These are phyloP conservation scores for Cuculus canorus DNA, from an alignment of 2,797 vertebrate genomes.

Conservation along the genomic window DNA sequence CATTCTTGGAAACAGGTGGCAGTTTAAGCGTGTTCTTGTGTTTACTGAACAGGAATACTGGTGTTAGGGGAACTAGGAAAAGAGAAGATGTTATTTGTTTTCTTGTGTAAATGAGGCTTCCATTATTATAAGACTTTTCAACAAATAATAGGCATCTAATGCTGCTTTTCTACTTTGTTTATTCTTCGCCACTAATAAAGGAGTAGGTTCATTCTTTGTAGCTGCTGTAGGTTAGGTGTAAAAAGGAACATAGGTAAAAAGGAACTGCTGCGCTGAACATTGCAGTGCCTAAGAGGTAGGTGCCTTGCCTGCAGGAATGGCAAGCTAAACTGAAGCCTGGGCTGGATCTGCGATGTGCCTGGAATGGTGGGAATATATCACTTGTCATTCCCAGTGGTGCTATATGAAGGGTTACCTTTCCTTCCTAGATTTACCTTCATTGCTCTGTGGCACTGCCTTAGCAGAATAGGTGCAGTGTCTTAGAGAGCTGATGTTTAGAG, in stretches of 20 bases:
- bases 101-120: neutral
- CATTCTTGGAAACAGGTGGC: neutral
- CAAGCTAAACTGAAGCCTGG: neutral
- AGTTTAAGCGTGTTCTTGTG: neutral
- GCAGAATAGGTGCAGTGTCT: neutral
- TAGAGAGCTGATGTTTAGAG: neutral
- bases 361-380: neutral
- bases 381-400: neutral
- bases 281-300: neutral
- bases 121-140: neutral
- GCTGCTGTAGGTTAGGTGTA: neutral
- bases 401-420: neutral
- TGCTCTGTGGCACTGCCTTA: neutral
- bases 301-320: neutral
- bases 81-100: neutral
- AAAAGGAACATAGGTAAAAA: accelerated
- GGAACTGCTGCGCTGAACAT: neutral
- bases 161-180: neutral
- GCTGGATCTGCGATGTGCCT: neutral
- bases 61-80: neutral
- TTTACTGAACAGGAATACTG: neutral
- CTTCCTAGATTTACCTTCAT: neutral
- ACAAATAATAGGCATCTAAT: neutral
- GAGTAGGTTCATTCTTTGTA: neutral
- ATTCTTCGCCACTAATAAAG: neutral